Percentiles rank a stretch among this genome's conserved stretches.
phyloP scores from a whole-genome alignment of 2,888 invertebrate species.

The Erebia aethiops region DNA sequence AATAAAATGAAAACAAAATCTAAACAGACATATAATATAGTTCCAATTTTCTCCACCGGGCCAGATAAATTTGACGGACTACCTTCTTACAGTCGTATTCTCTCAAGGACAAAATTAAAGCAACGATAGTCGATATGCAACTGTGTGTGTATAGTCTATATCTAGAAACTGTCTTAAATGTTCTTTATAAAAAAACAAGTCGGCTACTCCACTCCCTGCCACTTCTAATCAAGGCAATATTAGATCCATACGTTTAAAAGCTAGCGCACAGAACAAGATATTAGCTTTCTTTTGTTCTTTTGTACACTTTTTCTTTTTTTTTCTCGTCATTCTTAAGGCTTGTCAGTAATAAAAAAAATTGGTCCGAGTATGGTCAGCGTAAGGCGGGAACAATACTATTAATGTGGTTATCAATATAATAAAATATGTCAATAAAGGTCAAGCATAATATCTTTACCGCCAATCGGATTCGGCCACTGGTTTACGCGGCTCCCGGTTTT shows the following conservation, averaged over 20 bases:
- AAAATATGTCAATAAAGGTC: background rate
- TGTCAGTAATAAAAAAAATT: background rate
- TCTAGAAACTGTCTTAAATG: background rate
- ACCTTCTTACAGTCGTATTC: too few relatives aligned
- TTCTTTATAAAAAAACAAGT: background rate
- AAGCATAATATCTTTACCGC: conserved; percentile 3
- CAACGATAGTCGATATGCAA: background rate
- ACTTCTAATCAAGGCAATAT: conserved; percentile 10
- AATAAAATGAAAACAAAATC: too few relatives aligned
- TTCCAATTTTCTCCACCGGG: too few relatives aligned
- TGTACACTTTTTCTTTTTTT: background rate
- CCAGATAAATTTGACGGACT: too few relatives aligned
- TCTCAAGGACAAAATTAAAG: too few relatives aligned
- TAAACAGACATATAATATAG: too few relatives aligned
- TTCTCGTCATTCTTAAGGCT: background rate
- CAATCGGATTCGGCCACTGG: conserved; percentile 10
- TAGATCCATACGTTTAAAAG: background rate
- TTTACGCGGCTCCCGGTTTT: conserved; percentile 7
- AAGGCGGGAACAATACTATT: background rate
- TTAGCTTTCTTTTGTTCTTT: background rate
- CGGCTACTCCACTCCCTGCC: conserved; percentile 1
- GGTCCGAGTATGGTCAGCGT: background rate
- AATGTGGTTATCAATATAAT: background rate
- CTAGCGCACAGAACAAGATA: too few relatives aligned
- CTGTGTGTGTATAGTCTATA: background rate